A percentile compares a stretch with the other conserved stretches of the same genome.
Evolutionary conservation across 2,888 invertebrate genomes (phyloP).

Genomic region (Gymnosoma rotundatum): DNA sequence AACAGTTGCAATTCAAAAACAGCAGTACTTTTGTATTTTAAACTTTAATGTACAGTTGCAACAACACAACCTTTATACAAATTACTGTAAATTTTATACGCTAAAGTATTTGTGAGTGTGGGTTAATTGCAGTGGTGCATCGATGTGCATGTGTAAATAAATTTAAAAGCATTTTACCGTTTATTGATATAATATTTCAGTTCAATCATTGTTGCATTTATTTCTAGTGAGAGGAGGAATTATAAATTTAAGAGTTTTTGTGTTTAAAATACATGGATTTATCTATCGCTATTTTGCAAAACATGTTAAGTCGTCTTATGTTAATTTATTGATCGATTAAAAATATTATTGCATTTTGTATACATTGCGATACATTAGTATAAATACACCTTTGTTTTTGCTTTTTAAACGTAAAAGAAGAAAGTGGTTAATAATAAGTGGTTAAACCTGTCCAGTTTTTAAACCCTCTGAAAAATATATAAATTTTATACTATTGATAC

Average conservation of each 20-base stretch:
- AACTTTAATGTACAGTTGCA: neutral
- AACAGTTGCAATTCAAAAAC: no score
- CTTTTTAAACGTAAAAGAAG: no score
- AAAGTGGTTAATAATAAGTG: no score
- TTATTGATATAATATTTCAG: slow-evolving; percentile 58
- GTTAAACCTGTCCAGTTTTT: no score
- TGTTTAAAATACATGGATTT: neutral
- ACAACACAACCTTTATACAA: neutral
- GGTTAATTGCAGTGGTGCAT: neutral
- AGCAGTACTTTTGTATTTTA: neutral
- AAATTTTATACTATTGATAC: no score
- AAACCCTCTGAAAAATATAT: no score
- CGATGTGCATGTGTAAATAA: slow-evolving; percentile 23
- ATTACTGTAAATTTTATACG: neutral
- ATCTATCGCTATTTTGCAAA: neutral
- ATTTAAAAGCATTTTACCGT: slow-evolving; percentile 59
- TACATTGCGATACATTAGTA: no score
- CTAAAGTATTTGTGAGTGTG: slow-evolving; percentile 10
- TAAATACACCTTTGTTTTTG: no score
- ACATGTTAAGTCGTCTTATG: neutral
- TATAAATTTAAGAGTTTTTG: neutral
- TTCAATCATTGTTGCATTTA: slow-evolving; percentile 41
- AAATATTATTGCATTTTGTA: no score
- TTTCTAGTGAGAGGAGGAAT: slow-evolving; percentile 4
- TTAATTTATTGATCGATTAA: neutral